These are phyloP conservation scores for Antigone vipio DNA, from an alignment of 2,113 vertebrate species.

Conservation along the genomic window DNA sequence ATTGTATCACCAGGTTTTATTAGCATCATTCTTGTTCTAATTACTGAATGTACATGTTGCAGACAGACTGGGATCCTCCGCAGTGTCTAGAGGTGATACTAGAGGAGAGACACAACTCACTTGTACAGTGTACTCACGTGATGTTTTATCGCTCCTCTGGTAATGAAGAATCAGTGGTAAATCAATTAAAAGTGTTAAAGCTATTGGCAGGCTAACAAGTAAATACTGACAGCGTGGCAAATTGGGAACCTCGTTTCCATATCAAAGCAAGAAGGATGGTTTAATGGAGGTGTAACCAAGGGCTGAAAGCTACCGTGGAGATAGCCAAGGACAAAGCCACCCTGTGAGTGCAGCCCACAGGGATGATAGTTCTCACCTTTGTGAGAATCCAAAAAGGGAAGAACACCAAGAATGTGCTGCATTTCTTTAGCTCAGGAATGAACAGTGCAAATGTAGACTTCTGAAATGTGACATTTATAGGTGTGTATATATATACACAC, in stretches of 20 bases:
- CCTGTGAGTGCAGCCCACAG: not conserved
- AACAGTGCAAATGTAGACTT: not conserved
- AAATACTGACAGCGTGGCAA: not conserved
- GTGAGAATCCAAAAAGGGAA: not conserved
- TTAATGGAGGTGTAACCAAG: not conserved
- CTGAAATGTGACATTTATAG: not conserved
- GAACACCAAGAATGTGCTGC: not conserved
- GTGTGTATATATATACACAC: not conserved
- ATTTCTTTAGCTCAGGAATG: not conserved
- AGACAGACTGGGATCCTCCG: not conserved
- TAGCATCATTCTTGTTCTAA: not conserved
- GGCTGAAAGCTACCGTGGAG: not conserved
- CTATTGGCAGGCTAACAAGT: conserved; percentile 10
- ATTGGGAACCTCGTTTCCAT: not conserved
- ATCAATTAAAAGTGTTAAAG: conserved; percentile 20
- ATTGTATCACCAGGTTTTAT: not conserved
- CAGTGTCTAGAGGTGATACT: not conserved
- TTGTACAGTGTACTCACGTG: not conserved
- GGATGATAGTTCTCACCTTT: not conserved
- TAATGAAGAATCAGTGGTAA: conserved; percentile 11
- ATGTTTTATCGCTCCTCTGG: not conserved
- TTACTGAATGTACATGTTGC: not conserved
- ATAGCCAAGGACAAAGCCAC: not conserved
- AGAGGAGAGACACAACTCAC: not conserved
- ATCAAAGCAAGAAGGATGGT: not conserved